Evolutionary conservation across 2,888 invertebrate species (phyloP).

Genomic region (Eugnorisma glareosa): DNA sequence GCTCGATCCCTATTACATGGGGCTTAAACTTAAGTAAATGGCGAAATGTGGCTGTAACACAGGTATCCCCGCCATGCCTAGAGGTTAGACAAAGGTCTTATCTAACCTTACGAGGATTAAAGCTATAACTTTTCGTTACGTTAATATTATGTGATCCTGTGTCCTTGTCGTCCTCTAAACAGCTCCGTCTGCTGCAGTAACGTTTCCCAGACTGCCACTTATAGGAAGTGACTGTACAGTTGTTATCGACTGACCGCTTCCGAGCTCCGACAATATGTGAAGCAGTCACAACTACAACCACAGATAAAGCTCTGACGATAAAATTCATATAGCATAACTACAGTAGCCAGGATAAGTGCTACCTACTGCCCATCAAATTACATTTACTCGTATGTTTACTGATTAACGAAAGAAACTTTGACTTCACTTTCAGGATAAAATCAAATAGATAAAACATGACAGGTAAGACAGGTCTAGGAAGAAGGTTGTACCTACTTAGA

Average conservation of each 20-base stretch:
- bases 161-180: background rate
- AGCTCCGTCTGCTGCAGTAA: background rate
- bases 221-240: slow-evolving; percentile 2
- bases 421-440: background rate
- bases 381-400: background rate
- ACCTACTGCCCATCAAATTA: background rate
- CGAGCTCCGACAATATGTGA: slow-evolving; percentile 21
- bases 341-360: background rate
- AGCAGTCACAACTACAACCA: background rate
- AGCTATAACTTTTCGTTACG: background rate
- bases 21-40: background rate
- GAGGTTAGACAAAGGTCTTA: background rate
- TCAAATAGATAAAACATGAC: background rate
- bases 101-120: background rate
- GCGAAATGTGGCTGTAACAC: background rate
- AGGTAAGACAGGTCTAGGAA: background rate
- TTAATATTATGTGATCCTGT: background rate
- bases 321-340: background rate
- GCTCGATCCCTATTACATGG: background rate
- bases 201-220: slow-evolving; percentile 5
- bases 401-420: background rate
- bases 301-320: background rate
- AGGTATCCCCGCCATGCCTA: background rate
- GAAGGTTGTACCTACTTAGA: background rate
- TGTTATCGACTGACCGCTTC: slow-evolving; percentile 49